Base-by-base conservation (phyloP, 2,888 invertebrate genomes). In the Standfussiana lucernea region DNA sequence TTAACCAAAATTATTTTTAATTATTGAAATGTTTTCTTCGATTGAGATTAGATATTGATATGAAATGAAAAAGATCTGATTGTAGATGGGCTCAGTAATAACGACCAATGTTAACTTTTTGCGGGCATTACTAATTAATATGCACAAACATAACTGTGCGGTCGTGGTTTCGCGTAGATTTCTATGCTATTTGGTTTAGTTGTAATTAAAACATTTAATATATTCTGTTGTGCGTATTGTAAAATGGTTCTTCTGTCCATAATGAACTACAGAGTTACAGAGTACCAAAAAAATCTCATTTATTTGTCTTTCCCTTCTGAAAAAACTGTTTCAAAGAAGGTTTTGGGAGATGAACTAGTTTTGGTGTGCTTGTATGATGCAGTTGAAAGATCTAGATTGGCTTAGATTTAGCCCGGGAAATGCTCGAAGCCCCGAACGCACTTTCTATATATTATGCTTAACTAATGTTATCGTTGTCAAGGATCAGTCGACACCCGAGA, bases 81-180 rank as follows among this genome's bases (percentile, higher is more conserved):
- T 71, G 45, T 76, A 70, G 66, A 42, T 47, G 45, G 70, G 88
- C 86, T 89, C 84, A 77, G 86, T 79, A 78, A 83, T 86, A 79
- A 79, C 42, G 82, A 82, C 88, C 81, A 90, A 91, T 90, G 88
- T 84, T 73, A 79, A 89, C 79, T 78, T 82, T 76, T 81, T 87
- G 85, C 72, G 90, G 89, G 89, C 91, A 91, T 91, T 90, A 88
- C 75, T 82, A 76, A 76, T 40, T 80, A 80, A 85, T 81, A 84
- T 86, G 89, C 89, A 90, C 88, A 88, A 89, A 89, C 77, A 47
- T 73, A 74, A 81, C 62, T 77, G 75, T 88, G 18, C 15, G 45
- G 61, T 24, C 56, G 56, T 42, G 80, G 59, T 80, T 84, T 84
- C 69, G 64, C 72, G 21, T 15, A 86, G 5, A 59, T 68, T 56